These are phyloP conservation scores for Urocitellus parryii DNA, from an alignment of 2,113 vertebrate species.

Conservation along the genomic window DNA sequence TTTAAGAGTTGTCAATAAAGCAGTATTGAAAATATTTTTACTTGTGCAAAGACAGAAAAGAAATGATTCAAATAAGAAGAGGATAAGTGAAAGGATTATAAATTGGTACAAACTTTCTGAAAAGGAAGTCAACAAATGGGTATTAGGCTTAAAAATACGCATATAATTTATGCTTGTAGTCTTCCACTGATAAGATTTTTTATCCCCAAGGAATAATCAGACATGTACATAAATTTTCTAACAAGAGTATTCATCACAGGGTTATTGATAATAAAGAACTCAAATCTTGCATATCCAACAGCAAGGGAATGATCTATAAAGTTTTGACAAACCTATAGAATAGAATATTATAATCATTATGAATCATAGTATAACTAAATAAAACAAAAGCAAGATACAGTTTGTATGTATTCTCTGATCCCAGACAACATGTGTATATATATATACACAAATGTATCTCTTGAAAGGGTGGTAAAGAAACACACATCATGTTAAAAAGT, in stretches of 20 bases:
- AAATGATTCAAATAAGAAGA: conserved; percentile 33
- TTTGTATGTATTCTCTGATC: not conserved
- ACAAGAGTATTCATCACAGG: not conserved
- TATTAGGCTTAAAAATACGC: not conserved
- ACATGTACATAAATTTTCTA: not conserved
- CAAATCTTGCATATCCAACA: not conserved
- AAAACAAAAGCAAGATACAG: not conserved
- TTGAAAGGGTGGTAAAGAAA: not conserved
- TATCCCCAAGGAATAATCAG: not conserved
- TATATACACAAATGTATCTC: not conserved
- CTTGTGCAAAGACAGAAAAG: not conserved
- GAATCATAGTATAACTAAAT: not conserved
- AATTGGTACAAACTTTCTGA: not conserved
- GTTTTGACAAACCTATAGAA: not conserved
- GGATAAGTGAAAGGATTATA: not conserved
- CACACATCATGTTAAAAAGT: not conserved
- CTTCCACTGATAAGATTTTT: not conserved
- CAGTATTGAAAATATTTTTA: not conserved
- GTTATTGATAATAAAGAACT: conserved; percentile 23
- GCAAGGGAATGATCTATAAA: conserved; percentile 17
- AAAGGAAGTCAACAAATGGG: not conserved
- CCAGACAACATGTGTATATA: not conserved
- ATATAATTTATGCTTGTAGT: conserved; percentile 14
- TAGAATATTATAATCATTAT: not conserved
- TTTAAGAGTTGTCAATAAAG: conserved; percentile 23